Evolutionary conservation across 2,888 invertebrate species (phyloP), one percentile per base, ranked within the genome.

Genomic region (Cheilosia vulpina): DNA sequence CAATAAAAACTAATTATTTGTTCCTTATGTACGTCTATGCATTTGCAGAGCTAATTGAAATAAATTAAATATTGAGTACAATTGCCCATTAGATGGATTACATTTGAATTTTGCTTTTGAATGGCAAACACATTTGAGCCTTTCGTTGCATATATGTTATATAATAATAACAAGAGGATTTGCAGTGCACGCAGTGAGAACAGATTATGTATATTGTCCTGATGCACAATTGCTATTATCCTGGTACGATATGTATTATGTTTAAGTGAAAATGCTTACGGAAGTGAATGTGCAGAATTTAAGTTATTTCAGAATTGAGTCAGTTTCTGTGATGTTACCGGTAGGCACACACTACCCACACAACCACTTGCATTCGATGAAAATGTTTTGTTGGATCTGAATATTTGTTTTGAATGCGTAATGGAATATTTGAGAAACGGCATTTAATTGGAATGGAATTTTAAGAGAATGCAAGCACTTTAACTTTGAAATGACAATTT

Each of bases 401-500:
- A 13, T 13, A 38, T 11, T 38, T 38, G 13, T 38, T 38, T 38
- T 38, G 38, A 38, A 38, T 71, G 52, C 50, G 60, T 71, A 71
- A 71, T 71, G 58, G 50, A 71, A 71, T 71, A 52, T 60, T 27
- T 71, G 38, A 71, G 50, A 58, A 60, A 71, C 60, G 60, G 71
- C 58, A 71, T 71, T 71, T 52, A 71, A 60, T 50, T 47, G 60
- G 9, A 71, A 60, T 58, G 71, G 53, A 34, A 73, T 73, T 63
- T 63, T 38, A 38, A 73, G 50, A 52, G n/a, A 17, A 47, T 45
- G 9, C 5, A 45, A 9, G 17, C 9, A 45, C 45, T 45, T 45
- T 17, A 17, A 45, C 45, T 17, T 45, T 45, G 6, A 45, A 45
- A 45, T 47, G 45, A 0, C n/a, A n/a, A 47, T 47, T 7, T 47